Conservation (phyloP, 2,888 invertebrate species). For the Philopedon plagiatum region DNA sequence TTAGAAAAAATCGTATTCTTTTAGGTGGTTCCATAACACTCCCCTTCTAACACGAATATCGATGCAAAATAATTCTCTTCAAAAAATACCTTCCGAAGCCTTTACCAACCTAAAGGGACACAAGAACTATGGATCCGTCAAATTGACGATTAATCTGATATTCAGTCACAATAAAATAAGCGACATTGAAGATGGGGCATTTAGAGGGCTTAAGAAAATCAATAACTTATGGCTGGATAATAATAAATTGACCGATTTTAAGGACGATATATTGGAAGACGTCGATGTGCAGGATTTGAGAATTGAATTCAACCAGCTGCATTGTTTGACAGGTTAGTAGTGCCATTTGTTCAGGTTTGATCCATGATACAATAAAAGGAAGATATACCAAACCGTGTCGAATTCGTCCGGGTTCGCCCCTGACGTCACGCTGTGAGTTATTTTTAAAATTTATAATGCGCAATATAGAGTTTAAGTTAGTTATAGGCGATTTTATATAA, state of each 20-base stretch:
- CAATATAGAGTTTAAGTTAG: too few relatives aligned
- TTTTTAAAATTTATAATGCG: too few relatives aligned
- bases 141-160: slow-evolving; percentile 56
- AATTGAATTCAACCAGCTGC: slow-evolving; percentile 56
- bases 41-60: slow-evolving; percentile 57
- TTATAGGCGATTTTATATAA: too few relatives aligned
- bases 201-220: slow-evolving; percentile 55
- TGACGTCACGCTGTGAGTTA: too few relatives aligned
- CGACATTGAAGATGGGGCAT: slow-evolving; percentile 54
- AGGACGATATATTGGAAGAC: slow-evolving; percentile 51
- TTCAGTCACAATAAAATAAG: slow-evolving; percentile 60
- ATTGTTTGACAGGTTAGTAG: slow-evolving; percentile 54
- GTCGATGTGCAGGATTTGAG: slow-evolving; percentile 55
- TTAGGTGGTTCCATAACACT: slow-evolving; percentile 57
- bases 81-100: slow-evolving; percentile 54
- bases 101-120: slow-evolving; percentile 56
- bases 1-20: not conserved
- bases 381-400: too few relatives aligned
- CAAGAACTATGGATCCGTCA: slow-evolving; percentile 53
- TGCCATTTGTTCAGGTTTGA: too few relatives aligned
- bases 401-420: too few relatives aligned
- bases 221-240: slow-evolving; percentile 60
- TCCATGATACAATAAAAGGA: too few relatives aligned
- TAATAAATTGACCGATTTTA: slow-evolving; percentile 54
- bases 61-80: slow-evolving; percentile 58